Evolutionary conservation across 2,888 invertebrate species (phyloP).

Genomic region (Anorthoa munda): DNA sequence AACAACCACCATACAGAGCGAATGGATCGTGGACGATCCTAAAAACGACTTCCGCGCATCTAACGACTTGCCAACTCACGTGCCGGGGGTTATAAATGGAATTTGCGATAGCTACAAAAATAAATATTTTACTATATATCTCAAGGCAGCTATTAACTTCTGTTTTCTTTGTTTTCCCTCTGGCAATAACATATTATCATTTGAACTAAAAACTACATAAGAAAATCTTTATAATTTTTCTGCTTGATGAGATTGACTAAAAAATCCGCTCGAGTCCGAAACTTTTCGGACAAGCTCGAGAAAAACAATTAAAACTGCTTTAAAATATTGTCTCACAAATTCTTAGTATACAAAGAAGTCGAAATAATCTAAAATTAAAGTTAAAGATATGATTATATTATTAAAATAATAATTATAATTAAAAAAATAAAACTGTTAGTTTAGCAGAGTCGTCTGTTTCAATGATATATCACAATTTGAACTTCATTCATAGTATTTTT

Average conservation of each 20-base stretch:
- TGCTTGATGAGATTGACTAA: too few species aligned
- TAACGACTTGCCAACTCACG: too few species aligned
- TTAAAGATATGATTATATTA: slow-evolving; percentile 40
- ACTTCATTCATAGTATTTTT: slow-evolving; percentile 45
- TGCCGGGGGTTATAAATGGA: too few species aligned
- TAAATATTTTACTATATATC: too few species aligned
- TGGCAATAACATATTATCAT: not conserved
- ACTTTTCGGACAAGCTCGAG: not conserved
- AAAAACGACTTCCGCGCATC: too few species aligned
- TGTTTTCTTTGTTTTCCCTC: not conserved
- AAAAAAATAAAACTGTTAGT: slow-evolving; percentile 30
- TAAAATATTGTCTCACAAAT: not conserved
- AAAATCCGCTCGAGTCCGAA: not conserved
- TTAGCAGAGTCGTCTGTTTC: slow-evolving; percentile 22
- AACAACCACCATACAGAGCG: too few species aligned
- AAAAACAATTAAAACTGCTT: not conserved
- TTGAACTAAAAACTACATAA: too few species aligned
- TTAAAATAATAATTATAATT: slow-evolving; percentile 41
- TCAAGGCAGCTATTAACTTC: not conserved
- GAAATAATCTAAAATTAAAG: slow-evolving; percentile 27
- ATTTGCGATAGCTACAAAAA: too few species aligned
- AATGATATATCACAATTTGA: slow-evolving; percentile 49
- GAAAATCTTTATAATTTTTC: too few species aligned
- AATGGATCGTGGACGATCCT: too few species aligned
- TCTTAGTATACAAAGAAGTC: slow-evolving; percentile 30